These are phyloP conservation scores for Muscicapa striata DNA, from an alignment of 2,797 vertebrate genomes.

Conservation along the genomic window DNA sequence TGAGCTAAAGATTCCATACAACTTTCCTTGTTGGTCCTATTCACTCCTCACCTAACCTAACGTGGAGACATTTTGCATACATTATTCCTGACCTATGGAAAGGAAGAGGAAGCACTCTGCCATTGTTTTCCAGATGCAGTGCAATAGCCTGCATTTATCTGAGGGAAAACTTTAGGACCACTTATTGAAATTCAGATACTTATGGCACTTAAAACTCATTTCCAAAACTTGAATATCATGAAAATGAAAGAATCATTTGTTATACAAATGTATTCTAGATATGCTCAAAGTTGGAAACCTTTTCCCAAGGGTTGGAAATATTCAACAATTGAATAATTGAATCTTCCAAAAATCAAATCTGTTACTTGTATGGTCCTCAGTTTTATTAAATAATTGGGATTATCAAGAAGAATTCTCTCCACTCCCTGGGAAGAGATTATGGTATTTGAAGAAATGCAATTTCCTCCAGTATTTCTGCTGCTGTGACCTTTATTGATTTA, in stretches of 20 bases:
- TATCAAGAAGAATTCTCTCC: neutral
- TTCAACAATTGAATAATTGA: neutral
- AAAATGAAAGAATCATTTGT: neutral
- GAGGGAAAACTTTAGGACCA: neutral
- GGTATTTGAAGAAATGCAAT: neutral
- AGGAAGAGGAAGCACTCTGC: neutral
- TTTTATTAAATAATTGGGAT: neutral
- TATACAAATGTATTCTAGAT: neutral
- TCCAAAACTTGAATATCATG: neutral
- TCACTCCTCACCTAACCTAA: neutral
- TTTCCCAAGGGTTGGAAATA: neutral
- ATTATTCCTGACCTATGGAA: neutral
- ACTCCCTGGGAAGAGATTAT: neutral
- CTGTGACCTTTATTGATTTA: neutral
- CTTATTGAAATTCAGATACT: neutral
- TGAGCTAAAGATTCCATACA: neutral
- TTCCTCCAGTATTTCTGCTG: neutral
- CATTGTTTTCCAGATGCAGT: neutral
- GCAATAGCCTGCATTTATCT: neutral
- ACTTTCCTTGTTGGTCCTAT: neutral
- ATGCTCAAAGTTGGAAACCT: neutral
- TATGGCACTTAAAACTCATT: neutral
- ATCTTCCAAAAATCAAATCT: neutral
- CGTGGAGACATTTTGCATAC: neutral
- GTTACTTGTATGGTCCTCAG: neutral